Conservation (phyloP, 2,113 vertebrate species). For the Cettia cetti region DNA sequence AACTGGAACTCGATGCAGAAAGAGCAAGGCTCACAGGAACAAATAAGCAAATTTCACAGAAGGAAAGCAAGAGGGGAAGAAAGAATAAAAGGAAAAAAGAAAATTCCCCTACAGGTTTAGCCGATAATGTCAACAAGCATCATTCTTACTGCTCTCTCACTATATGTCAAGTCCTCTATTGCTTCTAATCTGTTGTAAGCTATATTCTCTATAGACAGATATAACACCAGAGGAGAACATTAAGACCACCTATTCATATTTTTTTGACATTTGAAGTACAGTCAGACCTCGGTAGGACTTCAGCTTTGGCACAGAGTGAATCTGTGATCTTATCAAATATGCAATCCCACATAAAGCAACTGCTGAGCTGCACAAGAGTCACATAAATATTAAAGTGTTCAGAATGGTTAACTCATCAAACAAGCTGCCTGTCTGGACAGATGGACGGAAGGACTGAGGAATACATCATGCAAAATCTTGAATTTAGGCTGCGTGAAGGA, state of each 20-base stretch:
- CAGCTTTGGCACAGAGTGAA: conserved; percentile 42
- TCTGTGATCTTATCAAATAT: conserved; percentile 57
- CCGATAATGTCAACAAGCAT: conserved; percentile 71
- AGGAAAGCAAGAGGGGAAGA: conserved; percentile 41
- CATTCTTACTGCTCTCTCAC: conserved; percentile 50
- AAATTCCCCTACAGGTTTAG: conserved; percentile 70
- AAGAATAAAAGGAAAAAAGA: conserved; percentile 51
- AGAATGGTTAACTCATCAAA: conserved; percentile 34
- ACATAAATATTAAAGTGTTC: conserved; percentile 51
- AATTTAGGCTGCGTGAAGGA: background rate
- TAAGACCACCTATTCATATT: conserved; percentile 72
- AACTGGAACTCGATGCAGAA: conserved; percentile 21
- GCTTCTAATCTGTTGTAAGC: conserved; percentile 75
- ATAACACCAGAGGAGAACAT: conserved; percentile 60
- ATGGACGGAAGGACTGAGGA: conserved; percentile 56
- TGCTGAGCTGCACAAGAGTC: conserved; percentile 30
- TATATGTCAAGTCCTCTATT: conserved; percentile 63
- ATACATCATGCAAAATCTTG: conserved; percentile 42
- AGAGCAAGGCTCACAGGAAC: conserved; percentile 37
- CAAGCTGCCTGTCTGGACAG: conserved; percentile 45
- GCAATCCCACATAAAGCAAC: conserved; percentile 42
- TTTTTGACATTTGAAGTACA: conserved; percentile 69
- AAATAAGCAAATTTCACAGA: conserved; percentile 64
- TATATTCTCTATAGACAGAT: conserved; percentile 71
- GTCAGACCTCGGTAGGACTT: conserved; percentile 62